Conservation (phyloP, 1,140 invertebrate genomes). For the Tetramorium simillimum region DNA sequence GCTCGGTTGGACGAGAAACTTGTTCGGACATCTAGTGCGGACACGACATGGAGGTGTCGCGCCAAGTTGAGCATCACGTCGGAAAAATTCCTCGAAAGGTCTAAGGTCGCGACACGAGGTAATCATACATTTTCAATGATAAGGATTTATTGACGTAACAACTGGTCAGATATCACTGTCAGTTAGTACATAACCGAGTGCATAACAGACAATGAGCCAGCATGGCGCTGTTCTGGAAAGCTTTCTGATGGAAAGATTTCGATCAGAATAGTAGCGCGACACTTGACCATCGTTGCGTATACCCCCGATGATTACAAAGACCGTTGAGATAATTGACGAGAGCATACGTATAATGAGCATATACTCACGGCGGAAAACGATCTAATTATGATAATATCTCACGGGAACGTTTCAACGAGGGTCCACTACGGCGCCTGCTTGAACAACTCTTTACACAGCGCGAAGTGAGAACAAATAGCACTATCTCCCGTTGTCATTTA, state of each 20-base stretch:
- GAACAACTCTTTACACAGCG: background rate
- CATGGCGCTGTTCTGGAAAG: too few relatives aligned
- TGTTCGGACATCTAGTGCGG: conserved; percentile 21
- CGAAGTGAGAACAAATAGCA: conserved; percentile 43
- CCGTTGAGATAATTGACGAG: conserved; percentile 13
- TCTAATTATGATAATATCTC: background rate
- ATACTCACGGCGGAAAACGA: background rate
- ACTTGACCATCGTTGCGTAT: conserved; percentile 11
- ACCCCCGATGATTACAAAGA: background rate
- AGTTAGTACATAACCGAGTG: background rate
- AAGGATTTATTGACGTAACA: background rate
- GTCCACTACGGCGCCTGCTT: background rate
- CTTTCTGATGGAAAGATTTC: background rate
- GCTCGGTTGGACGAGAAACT: conserved; percentile 17
- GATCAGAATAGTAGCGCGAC: background rate
- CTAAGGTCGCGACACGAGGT: background rate
- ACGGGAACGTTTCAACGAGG: conserved; percentile 7
- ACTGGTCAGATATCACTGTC: background rate
- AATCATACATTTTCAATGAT: conserved; percentile 3
- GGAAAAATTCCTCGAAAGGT: background rate
- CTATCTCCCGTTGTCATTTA: conserved; percentile 19
- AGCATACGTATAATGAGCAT: background rate
- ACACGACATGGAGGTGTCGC: conserved; percentile 25
- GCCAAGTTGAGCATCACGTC: background rate
- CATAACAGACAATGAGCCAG: background rate